Evolutionary conservation across 1,140 invertebrate genomes (phyloP), one percentile per base, ranked within the genome.

Genomic region (Drosophila suzukii): DNA sequence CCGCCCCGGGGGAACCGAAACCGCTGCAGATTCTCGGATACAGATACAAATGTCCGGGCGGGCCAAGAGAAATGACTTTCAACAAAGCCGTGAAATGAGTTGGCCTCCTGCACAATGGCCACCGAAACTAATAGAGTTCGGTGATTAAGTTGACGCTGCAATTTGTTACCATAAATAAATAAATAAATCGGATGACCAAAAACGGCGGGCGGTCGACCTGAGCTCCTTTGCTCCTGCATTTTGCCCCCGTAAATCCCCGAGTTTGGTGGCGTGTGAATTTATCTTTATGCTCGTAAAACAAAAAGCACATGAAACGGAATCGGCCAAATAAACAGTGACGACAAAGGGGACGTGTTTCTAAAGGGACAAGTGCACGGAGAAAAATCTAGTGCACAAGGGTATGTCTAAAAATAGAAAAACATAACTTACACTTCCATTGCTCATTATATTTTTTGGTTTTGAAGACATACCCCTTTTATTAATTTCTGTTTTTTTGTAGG

Each of bases 111-210:
- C 60, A 76, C 62, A 88, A 67, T 78, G 71, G 67, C 56, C 36
- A 47, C 58, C 59, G 30, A 74, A 88, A 89, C 84, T 89, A 84
- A 89, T 89, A 88, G 80, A 84, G 73, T 80, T 78, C 65, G 80
- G 80, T 89, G 84, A 80, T 88, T 88, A 90, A 78, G 85, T 89
- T 89, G 84, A 89, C 84, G 81, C 77, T 89, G 84, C 84, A 89
- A 89, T 89, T 89, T 89, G 84, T 89, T 89, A 78, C 74, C 77
- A 90, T 84, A 89, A 89, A 89, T 88, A 88, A 88, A 88, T 86
- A 86, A 86, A 86, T 89, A 89, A 75, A 58, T 83, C 84, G 84
- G 73, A 89, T 81, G 61, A 89, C 74, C 73, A 51, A 79, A 81
- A 79, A 20, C 63, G 56, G 50, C 62, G 62, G 62, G 62, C 43